phyloP scores from a whole-genome alignment of 1,140 invertebrate genomes.

The Eubasilissa regina region DNA sequence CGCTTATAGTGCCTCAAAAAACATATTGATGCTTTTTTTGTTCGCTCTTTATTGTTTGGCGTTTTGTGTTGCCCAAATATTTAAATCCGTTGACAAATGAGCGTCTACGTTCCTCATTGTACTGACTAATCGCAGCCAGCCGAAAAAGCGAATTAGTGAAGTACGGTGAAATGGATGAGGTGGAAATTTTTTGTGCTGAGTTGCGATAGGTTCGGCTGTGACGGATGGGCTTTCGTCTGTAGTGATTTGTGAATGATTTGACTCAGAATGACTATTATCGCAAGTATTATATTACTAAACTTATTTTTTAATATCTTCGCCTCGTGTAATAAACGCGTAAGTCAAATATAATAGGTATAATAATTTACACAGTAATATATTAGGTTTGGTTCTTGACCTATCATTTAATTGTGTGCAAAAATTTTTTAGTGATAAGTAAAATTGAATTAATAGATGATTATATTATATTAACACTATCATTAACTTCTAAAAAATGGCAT shows the following conservation, averaged over 20 bases:
- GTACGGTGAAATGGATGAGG: conserved; percentile 8
- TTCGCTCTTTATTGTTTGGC: background rate
- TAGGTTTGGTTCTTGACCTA: background rate
- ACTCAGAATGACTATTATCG: too few relatives aligned
- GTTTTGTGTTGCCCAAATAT: conserved; percentile 18
- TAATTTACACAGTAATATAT: too few relatives aligned
- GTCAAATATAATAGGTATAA: too few relatives aligned
- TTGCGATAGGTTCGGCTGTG: conserved; percentile 14
- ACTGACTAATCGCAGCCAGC: conserved; percentile 22
- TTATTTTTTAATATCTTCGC: too few relatives aligned
- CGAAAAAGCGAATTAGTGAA: conserved; percentile 10
- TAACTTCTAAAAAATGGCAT: too few relatives aligned
- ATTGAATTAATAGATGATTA: too few relatives aligned
- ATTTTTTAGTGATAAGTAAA: too few relatives aligned
- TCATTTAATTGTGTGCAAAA: background rate
- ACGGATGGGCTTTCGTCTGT: conserved; percentile 9
- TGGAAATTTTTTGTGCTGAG: background rate
- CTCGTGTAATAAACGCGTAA: too few relatives aligned
- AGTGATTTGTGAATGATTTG: conserved; percentile 19
- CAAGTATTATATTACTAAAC: too few relatives aligned
- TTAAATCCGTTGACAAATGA: conserved; percentile 35
- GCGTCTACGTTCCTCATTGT: conserved; percentile 32
- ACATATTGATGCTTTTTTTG: conserved; percentile 16
- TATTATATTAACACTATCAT: too few relatives aligned
- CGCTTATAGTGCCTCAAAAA: conserved; percentile 6